Evolutionary conservation across 2,113 vertebrate species (phyloP), one percentile per base, ranked within the genome.

Genomic region (Laterallus jamaicensis): DNA sequence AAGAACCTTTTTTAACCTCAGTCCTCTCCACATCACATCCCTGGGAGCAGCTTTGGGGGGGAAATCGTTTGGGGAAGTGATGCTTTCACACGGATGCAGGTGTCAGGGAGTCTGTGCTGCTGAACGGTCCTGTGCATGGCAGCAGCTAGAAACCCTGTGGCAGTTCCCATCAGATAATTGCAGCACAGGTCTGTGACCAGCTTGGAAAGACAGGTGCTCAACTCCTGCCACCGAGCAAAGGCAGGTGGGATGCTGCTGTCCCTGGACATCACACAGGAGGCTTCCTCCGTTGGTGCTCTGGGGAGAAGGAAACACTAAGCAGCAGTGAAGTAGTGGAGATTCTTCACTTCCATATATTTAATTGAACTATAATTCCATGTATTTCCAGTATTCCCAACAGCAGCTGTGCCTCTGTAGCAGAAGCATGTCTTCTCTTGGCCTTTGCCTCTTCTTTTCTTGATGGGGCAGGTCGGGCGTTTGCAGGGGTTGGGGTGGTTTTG

Each of bases 161-260:
- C 9, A 11, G 3, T 56, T 82, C 2, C 35, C 0, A 1, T 12
- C 7, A 1, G 28, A 3, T 28, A 19, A 15, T 10, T 40, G 42
- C 62, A 16, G 28, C 9, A 5, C 3, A 6, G n/a, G 31, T 31
- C 64, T 2, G 1, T 8, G 44, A 8, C 26, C 9, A 42, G 13
- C 47, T 74, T 22, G 31, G 47, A 71, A 22, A 44, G 44, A 8
- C 67, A 35, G 1, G 1, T 16, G 32, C 49, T 63, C 35, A 49
- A 35, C 15, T 21, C 63, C 67, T 82, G 15, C 63, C 49, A 49
- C 58, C 25, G 0, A 60, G 31, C n/a, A 37, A 19, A 58, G n/a
- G 28, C 17, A 17, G 44, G 8, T 47, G 21, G 6, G 52, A 32
- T 32, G n/a, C 28, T 60, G 32, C 47, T 77, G 9, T 47, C 56